These are phyloP conservation scores for Jaculus jaculus DNA, from an alignment of 2,113 vertebrate species.

Conservation along the genomic window DNA sequence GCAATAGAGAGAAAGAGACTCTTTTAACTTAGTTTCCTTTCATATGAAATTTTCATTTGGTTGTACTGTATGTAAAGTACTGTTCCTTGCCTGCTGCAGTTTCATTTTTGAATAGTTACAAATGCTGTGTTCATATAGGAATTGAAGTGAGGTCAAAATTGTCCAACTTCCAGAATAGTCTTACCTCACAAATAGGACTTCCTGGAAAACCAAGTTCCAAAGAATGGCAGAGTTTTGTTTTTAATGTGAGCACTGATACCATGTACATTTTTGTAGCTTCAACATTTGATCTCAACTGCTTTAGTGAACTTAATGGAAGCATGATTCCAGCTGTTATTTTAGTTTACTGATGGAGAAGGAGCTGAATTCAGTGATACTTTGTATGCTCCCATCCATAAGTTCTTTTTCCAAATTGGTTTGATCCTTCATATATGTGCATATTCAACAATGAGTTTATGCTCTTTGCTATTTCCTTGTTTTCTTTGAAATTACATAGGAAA, in stretches of 20 bases:
- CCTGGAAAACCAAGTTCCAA: not conserved
- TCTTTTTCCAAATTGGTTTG: not conserved
- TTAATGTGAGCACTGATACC: not conserved
- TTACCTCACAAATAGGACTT: too few relatives aligned
- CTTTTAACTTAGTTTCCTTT: constrained; percentile 21
- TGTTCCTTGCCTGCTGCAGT: not conserved
- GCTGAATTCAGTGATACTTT: not conserved
- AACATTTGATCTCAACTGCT: constrained; percentile 31
- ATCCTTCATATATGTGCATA: not conserved
- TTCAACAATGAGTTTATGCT: not conserved
- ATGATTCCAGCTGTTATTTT: constrained; percentile 1
- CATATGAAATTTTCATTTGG: constrained; percentile 30
- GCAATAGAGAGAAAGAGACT: not conserved
- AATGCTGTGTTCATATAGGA: too few relatives aligned
- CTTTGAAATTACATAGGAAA: not conserved
- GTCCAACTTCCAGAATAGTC: too few relatives aligned
- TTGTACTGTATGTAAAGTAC: constrained; percentile 25
- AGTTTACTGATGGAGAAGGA: not conserved
- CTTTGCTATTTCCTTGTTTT: not conserved
- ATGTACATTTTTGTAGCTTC: not conserved
- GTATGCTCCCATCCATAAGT: not conserved
- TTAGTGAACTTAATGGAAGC: constrained; percentile 50
- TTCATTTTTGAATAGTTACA: constrained; percentile 15
- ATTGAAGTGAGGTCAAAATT: too few relatives aligned
- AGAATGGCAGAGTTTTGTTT: constrained; percentile 9